Percentiles rank a stretch among this genome's conserved stretches.
Evolutionary conservation across 92 coral and sea anemone genomes (phyloP).

Genomic region (Bergia puertoricense): DNA sequence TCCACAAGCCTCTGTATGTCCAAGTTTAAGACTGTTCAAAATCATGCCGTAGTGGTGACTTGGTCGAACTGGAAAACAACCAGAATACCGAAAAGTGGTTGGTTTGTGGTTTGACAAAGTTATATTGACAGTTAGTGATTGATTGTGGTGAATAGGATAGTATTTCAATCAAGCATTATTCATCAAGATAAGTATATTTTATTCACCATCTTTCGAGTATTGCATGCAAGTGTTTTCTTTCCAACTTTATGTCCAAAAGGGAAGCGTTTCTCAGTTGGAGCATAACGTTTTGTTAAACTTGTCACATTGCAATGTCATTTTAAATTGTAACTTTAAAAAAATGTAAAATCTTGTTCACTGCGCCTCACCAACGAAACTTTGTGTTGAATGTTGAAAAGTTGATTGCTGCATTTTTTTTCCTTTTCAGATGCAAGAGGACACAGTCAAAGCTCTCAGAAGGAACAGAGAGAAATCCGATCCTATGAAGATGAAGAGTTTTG

Average conservation of each 20-base stretch:
- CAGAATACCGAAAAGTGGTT: not conserved
- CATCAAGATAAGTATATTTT: not conserved
- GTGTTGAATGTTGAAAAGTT: not conserved
- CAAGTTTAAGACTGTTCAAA: not conserved
- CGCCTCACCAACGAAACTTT: not conserved
- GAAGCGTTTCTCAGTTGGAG: too few relatives aligned
- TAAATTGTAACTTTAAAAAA: too few relatives aligned
- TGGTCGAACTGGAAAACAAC: not conserved
- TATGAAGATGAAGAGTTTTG: not conserved
- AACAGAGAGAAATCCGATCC: conserved; percentile 28
- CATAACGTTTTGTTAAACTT: too few relatives aligned
- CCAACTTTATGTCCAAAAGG: too few relatives aligned
- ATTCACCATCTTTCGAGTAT: too few relatives aligned
- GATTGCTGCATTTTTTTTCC: not conserved
- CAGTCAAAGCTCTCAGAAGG: conserved; percentile 25
- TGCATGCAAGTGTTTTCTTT: too few relatives aligned
- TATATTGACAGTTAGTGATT: not conserved
- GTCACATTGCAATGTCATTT: too few relatives aligned
- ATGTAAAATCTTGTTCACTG: not conserved
- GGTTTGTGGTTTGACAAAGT: not conserved
- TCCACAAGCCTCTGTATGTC: too few relatives aligned
- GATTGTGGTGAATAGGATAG: not conserved
- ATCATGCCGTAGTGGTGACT: not conserved
- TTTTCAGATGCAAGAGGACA: conserved; percentile 24
- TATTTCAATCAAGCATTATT: too few relatives aligned